Base-by-base conservation (phyloP, 2,888 invertebrate genomes). In the Caenorhabditis sp. region DNA sequence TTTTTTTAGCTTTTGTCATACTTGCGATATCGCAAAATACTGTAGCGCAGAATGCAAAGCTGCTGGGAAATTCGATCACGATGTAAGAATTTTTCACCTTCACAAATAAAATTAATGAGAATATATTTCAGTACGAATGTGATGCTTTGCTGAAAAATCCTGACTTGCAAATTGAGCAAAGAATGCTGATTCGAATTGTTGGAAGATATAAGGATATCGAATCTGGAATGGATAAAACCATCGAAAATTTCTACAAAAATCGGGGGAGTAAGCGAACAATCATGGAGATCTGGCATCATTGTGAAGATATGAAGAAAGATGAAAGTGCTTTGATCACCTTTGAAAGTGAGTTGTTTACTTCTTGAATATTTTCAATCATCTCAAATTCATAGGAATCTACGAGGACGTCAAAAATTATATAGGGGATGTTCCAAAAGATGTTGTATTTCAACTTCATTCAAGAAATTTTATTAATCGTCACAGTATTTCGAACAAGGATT, bases 391-490 rank as follows among this genome's bases (percentile, higher is more conserved):
- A n/a, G 86, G 71, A 53, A 81, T 86, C 37, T 87, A 84, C 64
- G 69, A 71, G 8, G 60, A 69, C 1, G 65, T 88, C 21, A 58
- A 58, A n/a, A 49, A 58, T 3, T 85, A 84, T 57, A 84, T 85
- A 59, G 82, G 78, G 26, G 57, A 66, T 62, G 64, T 82, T 17
- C 73, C 84, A 24, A 77, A 81, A 57, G 85, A 88, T 17, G 73
- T 70, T 0, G 79, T 84, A 0, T 88, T 87, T 70, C 81, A 88
- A 66, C 74, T 88, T 27, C 88, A 88, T 70, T 87, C 85, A 59
- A 77, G 81, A 66, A 83, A 86, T 59, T 87, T 83, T 67, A 87
- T 88, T 65, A 88, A 88, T 62, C 81, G 88, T 14, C 88, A 88
- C 63, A 86, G 86, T 21, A 87, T 88, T 69, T 84, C 83, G 53